Conservation (phyloP, 2,113 vertebrate genomes). For the Corythornis vintsioides region DNA sequence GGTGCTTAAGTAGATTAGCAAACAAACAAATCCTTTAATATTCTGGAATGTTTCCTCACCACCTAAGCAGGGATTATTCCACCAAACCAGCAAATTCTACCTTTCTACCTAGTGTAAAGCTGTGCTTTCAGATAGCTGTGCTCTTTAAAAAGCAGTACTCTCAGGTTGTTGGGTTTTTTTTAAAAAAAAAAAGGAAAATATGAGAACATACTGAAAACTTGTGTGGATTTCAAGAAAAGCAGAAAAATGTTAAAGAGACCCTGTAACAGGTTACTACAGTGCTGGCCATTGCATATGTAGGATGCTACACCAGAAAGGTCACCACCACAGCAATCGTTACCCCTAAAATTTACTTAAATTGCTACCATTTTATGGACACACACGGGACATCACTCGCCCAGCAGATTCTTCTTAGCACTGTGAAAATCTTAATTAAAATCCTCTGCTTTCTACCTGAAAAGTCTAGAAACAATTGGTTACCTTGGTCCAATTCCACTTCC, state of each 20-base stretch:
- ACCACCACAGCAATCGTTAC: background rate
- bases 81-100: background rate
- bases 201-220: background rate
- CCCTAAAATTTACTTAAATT: background rate
- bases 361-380: background rate
- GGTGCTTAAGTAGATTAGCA: slow-evolving; percentile 66
- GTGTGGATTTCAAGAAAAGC: background rate
- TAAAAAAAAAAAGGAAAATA: background rate
- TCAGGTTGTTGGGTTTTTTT: background rate
- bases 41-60: slow-evolving; percentile 55
- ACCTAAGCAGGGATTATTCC: slow-evolving; percentile 50
- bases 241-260: background rate
- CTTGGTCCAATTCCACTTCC: slow-evolving; percentile 21
- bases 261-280: background rate
- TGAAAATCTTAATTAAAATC: slow-evolving; percentile 2
- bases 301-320: background rate
- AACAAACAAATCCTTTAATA: slow-evolving; percentile 67
- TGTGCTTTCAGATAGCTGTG: background rate
- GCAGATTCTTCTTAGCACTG: background rate
- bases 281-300: background rate
- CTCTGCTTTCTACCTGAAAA: background rate
- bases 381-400: background rate
- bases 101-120: background rate
- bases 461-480: slow-evolving; percentile 1
- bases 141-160: background rate